phyloP scores from a whole-genome alignment of 53 echinoderm and acorn worm genomes.

The Crossaster papposus region DNA sequence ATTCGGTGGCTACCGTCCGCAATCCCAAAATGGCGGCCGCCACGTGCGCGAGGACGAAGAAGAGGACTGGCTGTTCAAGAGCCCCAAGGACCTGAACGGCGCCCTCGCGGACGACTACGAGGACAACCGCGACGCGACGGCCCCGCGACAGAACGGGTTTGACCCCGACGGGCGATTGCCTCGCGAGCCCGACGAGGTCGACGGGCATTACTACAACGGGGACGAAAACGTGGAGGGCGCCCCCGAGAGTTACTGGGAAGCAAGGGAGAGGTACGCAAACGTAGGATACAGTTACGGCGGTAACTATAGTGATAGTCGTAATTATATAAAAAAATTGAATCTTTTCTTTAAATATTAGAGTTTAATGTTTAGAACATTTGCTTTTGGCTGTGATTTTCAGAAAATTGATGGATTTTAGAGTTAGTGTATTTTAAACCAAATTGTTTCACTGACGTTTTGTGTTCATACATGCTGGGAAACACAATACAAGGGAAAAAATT shows the following conservation, averaged over 20 bases:
- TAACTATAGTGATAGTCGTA: too few species aligned
- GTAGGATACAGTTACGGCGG: too few species aligned
- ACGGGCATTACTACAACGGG: not conserved
- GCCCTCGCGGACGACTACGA: not conserved
- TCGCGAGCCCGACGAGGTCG: constrained; percentile 20
- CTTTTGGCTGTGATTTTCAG: too few species aligned
- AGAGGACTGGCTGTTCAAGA: constrained; percentile 21
- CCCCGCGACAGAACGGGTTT: constrained; percentile 17
- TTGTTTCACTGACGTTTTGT: too few species aligned
- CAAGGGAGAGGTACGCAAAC: constrained; percentile 27
- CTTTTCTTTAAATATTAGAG: too few species aligned
- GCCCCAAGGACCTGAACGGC: constrained; percentile 11
- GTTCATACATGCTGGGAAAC: too few species aligned
- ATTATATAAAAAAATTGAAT: too few species aligned
- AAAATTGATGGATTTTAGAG: too few species aligned
- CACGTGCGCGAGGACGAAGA: not conserved
- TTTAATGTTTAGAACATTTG: too few species aligned
- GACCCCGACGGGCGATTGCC: constrained; percentile 43
- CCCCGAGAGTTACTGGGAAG: constrained; percentile 37
- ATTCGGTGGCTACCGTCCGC: constrained; percentile 36
- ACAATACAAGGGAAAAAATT: too few species aligned
- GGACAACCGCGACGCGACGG: not conserved
- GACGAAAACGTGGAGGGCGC: not conserved
- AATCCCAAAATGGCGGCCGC: constrained; percentile 19
- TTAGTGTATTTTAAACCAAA: too few species aligned